Conservation (phyloP, 2,797 vertebrate species). For the Etheostoma perlongum region DNA sequence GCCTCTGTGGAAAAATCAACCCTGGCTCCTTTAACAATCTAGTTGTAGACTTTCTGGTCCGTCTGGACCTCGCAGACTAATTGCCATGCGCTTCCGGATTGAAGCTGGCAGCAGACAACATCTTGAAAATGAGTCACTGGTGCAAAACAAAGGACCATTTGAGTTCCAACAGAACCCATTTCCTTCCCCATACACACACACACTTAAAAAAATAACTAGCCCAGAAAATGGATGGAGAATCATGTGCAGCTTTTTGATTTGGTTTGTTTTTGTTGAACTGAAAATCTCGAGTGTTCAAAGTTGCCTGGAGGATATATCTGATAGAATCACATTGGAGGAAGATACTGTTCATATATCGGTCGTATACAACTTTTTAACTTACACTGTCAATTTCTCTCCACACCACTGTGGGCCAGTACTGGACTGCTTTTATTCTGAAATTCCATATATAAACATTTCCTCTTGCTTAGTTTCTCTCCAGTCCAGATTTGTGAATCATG, state of each 20-base stretch:
- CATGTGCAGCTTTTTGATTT: conserved; percentile 16
- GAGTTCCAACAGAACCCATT: conserved; percentile 70
- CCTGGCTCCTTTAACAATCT: conserved; percentile 81
- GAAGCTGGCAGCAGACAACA: conserved; percentile 99
- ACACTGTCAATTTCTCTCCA: neutral
- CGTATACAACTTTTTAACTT: neutral
- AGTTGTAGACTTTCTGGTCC: conserved; percentile 91
- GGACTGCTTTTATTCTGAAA: conserved; percentile 45
- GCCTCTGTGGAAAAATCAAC: conserved; percentile 51
- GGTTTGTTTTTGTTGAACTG: conserved; percentile 26
- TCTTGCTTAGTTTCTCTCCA: conserved; percentile 33
- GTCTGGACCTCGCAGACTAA: conserved; percentile 99
- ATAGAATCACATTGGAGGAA: neutral
- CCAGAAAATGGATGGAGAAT: conserved; percentile 34
- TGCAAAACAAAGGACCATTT: conserved; percentile 95
- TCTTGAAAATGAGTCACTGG: conserved; percentile 99
- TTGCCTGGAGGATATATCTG: neutral
- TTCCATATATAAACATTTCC: conserved; percentile 39
- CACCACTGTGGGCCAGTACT: neutral
- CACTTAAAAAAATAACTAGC: conserved; percentile 22
- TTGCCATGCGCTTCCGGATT: conserved; percentile 99
- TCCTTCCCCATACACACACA: neutral
- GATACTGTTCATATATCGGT: neutral
- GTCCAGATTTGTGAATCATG: conserved; percentile 14
- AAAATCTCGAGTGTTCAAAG: neutral